These are phyloP conservation scores for Mechanitis mazaeus DNA, from an alignment of 2,888 invertebrate genomes.

Conservation along the genomic window DNA sequence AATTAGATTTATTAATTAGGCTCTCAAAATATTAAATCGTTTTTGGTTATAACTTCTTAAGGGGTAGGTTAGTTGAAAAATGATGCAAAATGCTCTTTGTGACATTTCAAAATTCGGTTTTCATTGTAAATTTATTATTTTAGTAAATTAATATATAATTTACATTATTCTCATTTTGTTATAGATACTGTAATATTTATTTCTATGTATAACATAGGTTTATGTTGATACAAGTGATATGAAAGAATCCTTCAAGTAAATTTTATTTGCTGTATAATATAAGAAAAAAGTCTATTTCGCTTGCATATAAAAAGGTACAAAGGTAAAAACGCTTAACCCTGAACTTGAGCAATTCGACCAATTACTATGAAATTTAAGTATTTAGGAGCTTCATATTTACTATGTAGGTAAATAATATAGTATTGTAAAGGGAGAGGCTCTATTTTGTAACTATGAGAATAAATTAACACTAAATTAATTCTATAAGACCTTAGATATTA, in stretches of 20 bases:
- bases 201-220: too few relatives aligned
- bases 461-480: constrained; percentile 24
- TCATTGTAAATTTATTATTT: neutral
- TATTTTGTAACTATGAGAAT: constrained; percentile 16
- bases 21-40: neutral
- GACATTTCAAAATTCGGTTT: neutral
- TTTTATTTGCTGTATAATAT: neutral
- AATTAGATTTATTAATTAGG: constrained; percentile 2
- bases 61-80: neutral
- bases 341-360: constrained; percentile 60
- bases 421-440: constrained; percentile 12
- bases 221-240: neutral
- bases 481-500: constrained; percentile 41
- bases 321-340: constrained; percentile 51
- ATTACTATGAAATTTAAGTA: constrained; percentile 43
- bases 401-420: constrained; percentile 31
- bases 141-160: too few relatives aligned
- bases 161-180: too few relatives aligned
- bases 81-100: neutral
- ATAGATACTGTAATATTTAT: too few relatives aligned
- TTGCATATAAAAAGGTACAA: constrained; percentile 40
- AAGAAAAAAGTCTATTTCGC: constrained; percentile 30
- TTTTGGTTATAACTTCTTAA: constrained; percentile 1
- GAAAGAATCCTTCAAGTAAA: neutral
- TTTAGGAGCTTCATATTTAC: constrained; percentile 34